Base-by-base conservation (phyloP, 2,797 vertebrate genomes). In the Triplophysa bombifrons region DNA sequence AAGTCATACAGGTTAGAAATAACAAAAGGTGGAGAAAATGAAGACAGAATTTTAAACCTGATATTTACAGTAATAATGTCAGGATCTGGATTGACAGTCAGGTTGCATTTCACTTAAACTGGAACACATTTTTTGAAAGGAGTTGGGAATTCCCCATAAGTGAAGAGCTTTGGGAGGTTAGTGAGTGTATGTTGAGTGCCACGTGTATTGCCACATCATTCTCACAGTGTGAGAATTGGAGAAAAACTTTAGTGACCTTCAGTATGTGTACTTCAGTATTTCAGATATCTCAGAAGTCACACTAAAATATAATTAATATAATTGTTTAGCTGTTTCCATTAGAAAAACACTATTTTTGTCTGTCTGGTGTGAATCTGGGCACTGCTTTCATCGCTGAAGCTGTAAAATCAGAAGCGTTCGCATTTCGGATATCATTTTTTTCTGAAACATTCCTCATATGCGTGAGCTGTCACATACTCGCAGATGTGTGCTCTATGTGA, bases 401-500 rank as follows among this genome's bases (percentile, higher is more conserved):
- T 64, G 68, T 53, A 71, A 71, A 53, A 56, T 77, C 11, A 4
- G 19, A 38, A 74, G 46, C 53, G 69, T 63, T 70, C 16, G 27
- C 16, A 41, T 38, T 38, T 38, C 34, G 8, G 34, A 38, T 67
- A 55, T 56, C 20, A 0, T 48, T 30, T 46, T 22, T 53, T 48
- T 48, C 22, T 30, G 27, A 51, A 66, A 56, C 20, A 17, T 72
- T 58, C 22, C 46, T 68, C 56, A 60, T 63, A 27, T 9, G 38
- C 67, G 55, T 58, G 14, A 55, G 50, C 25, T 3, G 50, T 72
- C 46, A n/a, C 77, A 63, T 44, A 30, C 72, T 72, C 74, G 38
- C 83, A 71, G 78, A 65, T 68, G 51, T 65, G 51, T 70, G 11
- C 30, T 58, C 46, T 58, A 84, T 77, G 86, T 85, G 80, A 74